These are phyloP conservation scores for Vanacampus margaritifer DNA, from an alignment of 2,113 vertebrate species.

Conservation along the genomic window DNA sequence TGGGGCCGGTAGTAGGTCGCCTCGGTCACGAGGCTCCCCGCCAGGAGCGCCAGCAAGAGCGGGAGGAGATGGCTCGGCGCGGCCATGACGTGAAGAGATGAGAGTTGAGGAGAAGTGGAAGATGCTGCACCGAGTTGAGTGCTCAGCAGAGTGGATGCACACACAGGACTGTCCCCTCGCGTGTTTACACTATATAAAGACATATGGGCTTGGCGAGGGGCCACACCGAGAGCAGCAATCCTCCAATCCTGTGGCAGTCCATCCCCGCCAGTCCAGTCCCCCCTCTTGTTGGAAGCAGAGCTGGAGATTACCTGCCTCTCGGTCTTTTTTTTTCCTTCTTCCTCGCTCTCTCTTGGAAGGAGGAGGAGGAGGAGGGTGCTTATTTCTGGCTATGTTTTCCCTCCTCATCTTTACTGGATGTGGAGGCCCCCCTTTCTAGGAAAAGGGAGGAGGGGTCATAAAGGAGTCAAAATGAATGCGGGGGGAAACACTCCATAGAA, in stretches of 20 bases:
- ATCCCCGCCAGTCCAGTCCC: slow-evolving; percentile 68
- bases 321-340: slow-evolving; percentile 21
- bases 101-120: slow-evolving; percentile 23
- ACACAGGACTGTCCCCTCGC: slow-evolving; percentile 73
- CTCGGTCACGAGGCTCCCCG: slow-evolving; percentile 66
- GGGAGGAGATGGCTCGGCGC: slow-evolving; percentile 61
- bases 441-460: slow-evolving; percentile 48
- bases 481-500: slow-evolving; percentile 39
- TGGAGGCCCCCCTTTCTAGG: slow-evolving; percentile 45
- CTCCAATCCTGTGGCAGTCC: slow-evolving; percentile 76
- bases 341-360: slow-evolving; percentile 5
- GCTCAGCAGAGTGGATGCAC: slow-evolving; percentile 60
- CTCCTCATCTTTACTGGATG: slow-evolving; percentile 63
- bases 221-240: slow-evolving; percentile 68
- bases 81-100: slow-evolving; percentile 67
- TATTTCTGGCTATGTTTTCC: slow-evolving; percentile 61
- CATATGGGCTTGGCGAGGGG: slow-evolving; percentile 74
- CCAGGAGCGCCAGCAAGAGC: slow-evolving; percentile 70
- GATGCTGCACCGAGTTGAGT: slow-evolving; percentile 36
- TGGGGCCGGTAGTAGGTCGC: slow-evolving; percentile 75
- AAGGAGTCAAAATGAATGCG: slow-evolving; percentile 63
- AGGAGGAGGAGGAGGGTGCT: slow-evolving; percentile 34
- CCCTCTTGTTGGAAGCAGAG: slow-evolving; percentile 43
- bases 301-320: slow-evolving; percentile 69
- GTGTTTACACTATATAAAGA: slow-evolving; percentile 81